These are phyloP conservation scores for Polypedilum pembai DNA, from an alignment of 1,140 invertebrate species.

Conservation along the genomic window DNA sequence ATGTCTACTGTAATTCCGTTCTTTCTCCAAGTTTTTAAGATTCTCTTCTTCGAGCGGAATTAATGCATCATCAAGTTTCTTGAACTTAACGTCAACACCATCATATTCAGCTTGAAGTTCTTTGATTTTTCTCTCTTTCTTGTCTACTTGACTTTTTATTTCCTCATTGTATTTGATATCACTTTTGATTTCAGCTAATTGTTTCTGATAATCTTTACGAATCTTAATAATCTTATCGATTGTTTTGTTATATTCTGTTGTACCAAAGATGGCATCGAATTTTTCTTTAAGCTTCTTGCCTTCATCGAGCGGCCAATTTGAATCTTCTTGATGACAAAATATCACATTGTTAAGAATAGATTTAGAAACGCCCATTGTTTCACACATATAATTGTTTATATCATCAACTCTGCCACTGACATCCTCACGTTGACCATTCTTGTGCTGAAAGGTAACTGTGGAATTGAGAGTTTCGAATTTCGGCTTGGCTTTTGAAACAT, in stretches of 20 bases:
- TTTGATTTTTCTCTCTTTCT: conserved; percentile 33
- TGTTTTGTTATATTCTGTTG: conserved; percentile 87
- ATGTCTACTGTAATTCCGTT: no score
- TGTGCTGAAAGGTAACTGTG: conserved; percentile 35
- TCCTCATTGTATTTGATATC: conserved; percentile 50
- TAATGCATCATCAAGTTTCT: not conserved
- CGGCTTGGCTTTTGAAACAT: conserved; percentile 33
- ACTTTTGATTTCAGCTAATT: conserved; percentile 46
- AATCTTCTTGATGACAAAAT: conserved; percentile 98
- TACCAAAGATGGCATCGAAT: conserved; percentile 98
- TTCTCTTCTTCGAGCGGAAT: no score
- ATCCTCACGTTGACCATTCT: conserved; percentile 36
- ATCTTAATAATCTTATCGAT: conserved; percentile 71
- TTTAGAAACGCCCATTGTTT: conserved; percentile 79
- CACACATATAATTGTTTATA: conserved; percentile 57
- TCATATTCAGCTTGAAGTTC: conserved; percentile 37
- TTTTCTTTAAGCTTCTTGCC: conserved; percentile 87
- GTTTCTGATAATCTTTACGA: conserved; percentile 52
- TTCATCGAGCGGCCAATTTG: conserved; percentile 93
- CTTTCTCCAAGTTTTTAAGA: no score
- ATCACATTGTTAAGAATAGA: conserved; percentile 93
- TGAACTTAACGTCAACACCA: conserved; percentile 33
- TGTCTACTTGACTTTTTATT: conserved; percentile 53
- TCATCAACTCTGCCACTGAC: conserved; percentile 63
- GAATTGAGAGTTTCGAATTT: conserved; percentile 41